Evolutionary conservation across 2,797 vertebrate species (phyloP).

Genomic region (Acanthurus tractus): DNA sequence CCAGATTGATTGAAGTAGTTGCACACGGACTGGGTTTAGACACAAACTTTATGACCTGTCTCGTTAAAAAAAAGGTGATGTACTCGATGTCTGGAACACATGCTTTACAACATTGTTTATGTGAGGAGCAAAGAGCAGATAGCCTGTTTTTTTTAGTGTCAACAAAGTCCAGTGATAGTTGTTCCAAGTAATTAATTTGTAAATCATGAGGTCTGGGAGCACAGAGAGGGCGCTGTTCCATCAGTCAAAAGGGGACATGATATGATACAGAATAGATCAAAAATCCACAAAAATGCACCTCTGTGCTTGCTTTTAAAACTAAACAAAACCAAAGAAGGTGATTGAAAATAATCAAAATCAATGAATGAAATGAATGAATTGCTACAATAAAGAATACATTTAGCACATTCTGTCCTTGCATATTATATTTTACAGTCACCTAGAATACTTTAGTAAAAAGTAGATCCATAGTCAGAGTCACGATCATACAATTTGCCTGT

Average conservation of each 20-base stretch:
- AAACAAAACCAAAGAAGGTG: too few relatives aligned
- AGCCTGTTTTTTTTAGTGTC: not conserved
- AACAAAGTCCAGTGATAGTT: too few relatives aligned
- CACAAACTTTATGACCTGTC: not conserved
- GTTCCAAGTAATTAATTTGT: too few relatives aligned
- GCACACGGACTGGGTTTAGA: not conserved
- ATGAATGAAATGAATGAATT: too few relatives aligned
- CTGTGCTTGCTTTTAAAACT: too few relatives aligned
- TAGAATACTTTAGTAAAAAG: not conserved
- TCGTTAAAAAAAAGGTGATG: not conserved
- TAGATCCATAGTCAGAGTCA: not conserved
- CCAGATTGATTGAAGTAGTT: not conserved
- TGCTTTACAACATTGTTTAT: not conserved
- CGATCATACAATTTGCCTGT: not conserved
- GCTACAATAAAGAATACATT: not conserved
- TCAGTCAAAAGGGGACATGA: too few relatives aligned
- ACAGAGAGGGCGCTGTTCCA: too few relatives aligned
- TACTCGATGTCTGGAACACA: not conserved
- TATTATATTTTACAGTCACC: not conserved
- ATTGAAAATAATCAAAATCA: too few relatives aligned
- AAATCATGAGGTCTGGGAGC: too few relatives aligned
- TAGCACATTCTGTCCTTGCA: not conserved
- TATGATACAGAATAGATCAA: too few relatives aligned
- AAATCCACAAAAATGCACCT: too few relatives aligned
- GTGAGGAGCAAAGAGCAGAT: not conserved